A percentile compares a stretch with the other conserved stretches of the same genome.
Conservation (phyloP, 2,888 invertebrate species). For the Gibbula magus region DNA sequence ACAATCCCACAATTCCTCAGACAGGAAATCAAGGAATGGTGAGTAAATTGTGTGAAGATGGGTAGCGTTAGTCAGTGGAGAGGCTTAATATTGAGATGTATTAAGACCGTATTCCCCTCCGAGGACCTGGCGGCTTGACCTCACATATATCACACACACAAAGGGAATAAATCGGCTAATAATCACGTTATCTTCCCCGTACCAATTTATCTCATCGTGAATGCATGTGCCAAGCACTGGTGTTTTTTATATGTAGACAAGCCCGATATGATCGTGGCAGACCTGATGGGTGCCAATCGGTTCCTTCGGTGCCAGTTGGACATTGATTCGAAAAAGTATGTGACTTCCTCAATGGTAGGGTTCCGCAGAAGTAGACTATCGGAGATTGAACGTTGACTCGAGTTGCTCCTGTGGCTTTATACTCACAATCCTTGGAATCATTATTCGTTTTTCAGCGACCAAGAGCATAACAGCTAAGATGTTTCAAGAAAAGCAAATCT, state of each 20-base stretch:
- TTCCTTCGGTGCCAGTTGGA: neutral
- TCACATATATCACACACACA: neutral
- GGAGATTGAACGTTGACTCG: too few relatives aligned
- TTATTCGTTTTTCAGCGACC: too few relatives aligned
- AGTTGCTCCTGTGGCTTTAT: too few relatives aligned
- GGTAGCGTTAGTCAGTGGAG: neutral
- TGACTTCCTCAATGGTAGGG: too few relatives aligned
- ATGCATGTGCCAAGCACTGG: neutral
- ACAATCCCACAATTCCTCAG: slow-evolving; percentile 13
- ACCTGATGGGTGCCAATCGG: neutral
- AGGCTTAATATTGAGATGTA: slow-evolving; percentile 4
- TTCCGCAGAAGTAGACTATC: too few relatives aligned
- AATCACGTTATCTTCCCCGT: neutral
- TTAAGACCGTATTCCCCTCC: neutral
- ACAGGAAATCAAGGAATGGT: slow-evolving; percentile 8
- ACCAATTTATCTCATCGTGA: neutral
- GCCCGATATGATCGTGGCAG: neutral
- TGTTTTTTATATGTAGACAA: neutral
- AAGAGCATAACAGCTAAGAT: too few relatives aligned
- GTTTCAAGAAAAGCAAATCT: too few relatives aligned
- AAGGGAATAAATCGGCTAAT: neutral
- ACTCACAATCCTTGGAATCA: too few relatives aligned
- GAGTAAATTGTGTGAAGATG: slow-evolving; percentile 7
- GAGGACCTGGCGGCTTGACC: neutral
- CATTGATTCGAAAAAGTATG: too few relatives aligned